Evolutionary conservation across 2,113 vertebrate species (phyloP), one percentile per base, ranked within the genome.

Genomic region (Istiophorus platypterus): DNA sequence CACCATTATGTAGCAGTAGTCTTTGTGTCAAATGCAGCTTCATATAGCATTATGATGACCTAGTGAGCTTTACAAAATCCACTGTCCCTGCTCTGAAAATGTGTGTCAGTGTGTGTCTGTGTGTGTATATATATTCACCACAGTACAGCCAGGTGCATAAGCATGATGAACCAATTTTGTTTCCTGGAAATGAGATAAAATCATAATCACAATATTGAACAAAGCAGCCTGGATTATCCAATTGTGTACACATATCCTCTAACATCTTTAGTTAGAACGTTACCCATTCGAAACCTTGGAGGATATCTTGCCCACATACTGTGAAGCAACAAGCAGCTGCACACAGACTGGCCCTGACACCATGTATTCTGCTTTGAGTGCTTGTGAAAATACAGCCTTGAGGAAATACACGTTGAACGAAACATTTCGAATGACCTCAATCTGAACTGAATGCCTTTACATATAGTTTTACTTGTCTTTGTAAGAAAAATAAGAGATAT

Each of bases 271-370:
- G 62, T 72, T 61, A 56, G 72, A 87, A 87, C 81, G 84, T 87
- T 88, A 85, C 85, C 88, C 78, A 90, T 88, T 89, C 90, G 70
- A 82, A 86, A 86, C 59, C 81, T 78, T 31, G 29, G 84, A 90
- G 73, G 78, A 87, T 84, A 87, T 81, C 81, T 86, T 84, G 59
- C 69, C 73, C 82, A 64, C 88, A 78, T 83, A 72, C 75, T 79
- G 86, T 79, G 83, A 83, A 89, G 90, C 86, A 86, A 85, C 81
- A 89, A 78, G 87, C 91, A 87, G 88, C 88, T 89, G 92, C 81
- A 83, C 62, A 47, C 72, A 78, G 85, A 63, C 82, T 12, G 68
- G 37, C 57, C 75, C 27, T 74, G 83, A 90, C 75, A 75, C 73
- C 66, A 58, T 72, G 65, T 41, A 10, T 80, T 82, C 74, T 70